Evolutionary conservation across 2,797 vertebrate genomes (phyloP).

Genomic region (Natrix natrix): DNA sequence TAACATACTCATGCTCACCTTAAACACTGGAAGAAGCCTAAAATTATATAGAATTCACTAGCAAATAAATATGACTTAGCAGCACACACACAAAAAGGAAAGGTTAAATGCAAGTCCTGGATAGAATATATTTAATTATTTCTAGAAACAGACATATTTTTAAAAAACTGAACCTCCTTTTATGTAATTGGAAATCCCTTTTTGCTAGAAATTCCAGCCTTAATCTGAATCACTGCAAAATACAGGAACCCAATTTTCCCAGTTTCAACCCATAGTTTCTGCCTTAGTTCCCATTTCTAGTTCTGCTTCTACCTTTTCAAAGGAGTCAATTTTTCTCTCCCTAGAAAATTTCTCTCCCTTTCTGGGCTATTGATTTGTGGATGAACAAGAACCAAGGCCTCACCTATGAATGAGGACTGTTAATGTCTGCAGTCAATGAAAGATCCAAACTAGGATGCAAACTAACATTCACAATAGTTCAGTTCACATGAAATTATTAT

Average conservation of each 20-base stretch:
- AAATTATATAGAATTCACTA: not conserved
- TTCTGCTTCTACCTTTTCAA: not conserved
- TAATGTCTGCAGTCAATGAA: not conserved
- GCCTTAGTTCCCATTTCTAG: not conserved
- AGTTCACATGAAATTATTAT: not conserved
- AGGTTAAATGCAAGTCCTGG: not conserved
- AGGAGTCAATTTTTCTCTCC: not conserved
- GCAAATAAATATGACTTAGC: not conserved
- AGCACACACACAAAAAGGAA: not conserved
- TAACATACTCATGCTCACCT: not conserved
- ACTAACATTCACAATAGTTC: not conserved
- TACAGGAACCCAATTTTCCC: not conserved
- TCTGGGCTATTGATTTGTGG: not conserved
- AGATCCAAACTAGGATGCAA: not conserved
- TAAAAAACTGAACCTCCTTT: not conserved
- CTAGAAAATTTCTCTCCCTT: not conserved
- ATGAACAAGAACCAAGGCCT: not conserved
- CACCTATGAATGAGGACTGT: not conserved
- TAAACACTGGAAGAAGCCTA: not conserved
- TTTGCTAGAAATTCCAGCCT: not conserved
- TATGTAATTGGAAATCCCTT: not conserved
- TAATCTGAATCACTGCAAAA: not conserved
- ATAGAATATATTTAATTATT: not conserved
- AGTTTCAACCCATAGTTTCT: not conserved
- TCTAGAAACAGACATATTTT: not conserved